These are phyloP conservation scores for Gasterosteus aculeatus DNA, from an alignment of 2,113 vertebrate species.

Conservation along the genomic window DNA sequence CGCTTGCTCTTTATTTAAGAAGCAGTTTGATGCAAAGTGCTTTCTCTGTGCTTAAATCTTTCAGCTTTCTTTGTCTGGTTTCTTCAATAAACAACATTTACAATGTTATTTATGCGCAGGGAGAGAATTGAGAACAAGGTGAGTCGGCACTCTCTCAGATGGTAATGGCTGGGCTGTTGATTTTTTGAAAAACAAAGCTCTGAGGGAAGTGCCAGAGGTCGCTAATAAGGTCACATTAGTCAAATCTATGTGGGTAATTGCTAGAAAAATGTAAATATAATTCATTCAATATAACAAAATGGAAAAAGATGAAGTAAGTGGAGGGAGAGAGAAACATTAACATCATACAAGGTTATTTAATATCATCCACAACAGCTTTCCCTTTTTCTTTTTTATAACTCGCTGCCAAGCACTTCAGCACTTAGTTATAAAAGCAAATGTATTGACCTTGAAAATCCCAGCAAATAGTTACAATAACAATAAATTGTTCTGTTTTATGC, in stretches of 20 bases:
- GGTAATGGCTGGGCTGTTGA: constrained; percentile 24
- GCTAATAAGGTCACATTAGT: constrained; percentile 45
- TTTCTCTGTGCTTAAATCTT: constrained; percentile 46
- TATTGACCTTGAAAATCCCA: constrained; percentile 50
- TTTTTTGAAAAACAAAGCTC: constrained; percentile 42
- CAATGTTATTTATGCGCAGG: constrained; percentile 37
- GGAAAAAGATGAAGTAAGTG: constrained; percentile 3
- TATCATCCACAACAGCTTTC: constrained; percentile 43
- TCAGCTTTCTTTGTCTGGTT: constrained; percentile 21
- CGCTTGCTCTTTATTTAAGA: constrained; percentile 48
- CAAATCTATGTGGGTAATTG: constrained; percentile 31
- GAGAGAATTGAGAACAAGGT: constrained; percentile 35
- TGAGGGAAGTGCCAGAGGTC: constrained; percentile 32
- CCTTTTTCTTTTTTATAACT: constrained; percentile 42
- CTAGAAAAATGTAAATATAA: constrained; percentile 54
- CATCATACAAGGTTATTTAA: constrained; percentile 39
- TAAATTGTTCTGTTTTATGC: constrained; percentile 27
- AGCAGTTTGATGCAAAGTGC: constrained; percentile 32
- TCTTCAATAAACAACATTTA: constrained; percentile 38
- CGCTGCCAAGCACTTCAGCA: constrained; percentile 50
- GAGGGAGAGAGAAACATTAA: constrained; percentile 7
- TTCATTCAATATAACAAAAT: constrained; percentile 29
- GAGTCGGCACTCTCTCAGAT: constrained; percentile 7
- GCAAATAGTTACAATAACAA: constrained; percentile 33
- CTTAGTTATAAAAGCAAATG: constrained; percentile 46